A percentile compares a stretch with the other conserved stretches of the same genome.
These are phyloP conservation scores for Erebia aethiops DNA, from an alignment of 2,888 invertebrate genomes.

Conservation along the genomic window DNA sequence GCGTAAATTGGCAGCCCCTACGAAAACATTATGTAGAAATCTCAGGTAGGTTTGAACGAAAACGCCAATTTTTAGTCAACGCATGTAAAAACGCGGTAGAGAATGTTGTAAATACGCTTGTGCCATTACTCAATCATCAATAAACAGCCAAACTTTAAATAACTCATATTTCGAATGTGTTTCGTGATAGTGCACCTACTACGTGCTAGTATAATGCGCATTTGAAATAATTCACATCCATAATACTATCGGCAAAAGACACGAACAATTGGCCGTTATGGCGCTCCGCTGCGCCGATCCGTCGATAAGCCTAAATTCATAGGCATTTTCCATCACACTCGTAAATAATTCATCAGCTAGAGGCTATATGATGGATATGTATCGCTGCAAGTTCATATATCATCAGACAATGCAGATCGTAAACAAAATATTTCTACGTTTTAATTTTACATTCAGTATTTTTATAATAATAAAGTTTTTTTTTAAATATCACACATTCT, in stretches of 20 bases:
- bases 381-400: slow-evolving; percentile 31
- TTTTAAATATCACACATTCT: background rate
- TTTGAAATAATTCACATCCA: slow-evolving; percentile 16
- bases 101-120: no score
- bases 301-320: slow-evolving; percentile 37
- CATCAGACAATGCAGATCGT: slow-evolving; percentile 25
- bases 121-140: no score
- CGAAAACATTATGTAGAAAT: no score
- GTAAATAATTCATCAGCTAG: slow-evolving; percentile 34
- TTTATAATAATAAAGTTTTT: background rate
- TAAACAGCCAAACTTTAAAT: background rate
- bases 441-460: background rate
- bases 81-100: no score
- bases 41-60: no score
- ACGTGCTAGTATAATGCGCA: background rate
- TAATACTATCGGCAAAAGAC: slow-evolving; percentile 18
- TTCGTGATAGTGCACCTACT: slow-evolving; percentile 33
- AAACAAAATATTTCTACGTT: slow-evolving; percentile 15
- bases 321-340: slow-evolving; percentile 31
- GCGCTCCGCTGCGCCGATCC: slow-evolving; percentile 24
- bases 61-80: no score
- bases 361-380: slow-evolving; percentile 23
- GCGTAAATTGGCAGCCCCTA: no score
- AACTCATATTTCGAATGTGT: background rate
- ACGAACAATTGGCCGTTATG: slow-evolving; percentile 32